Evolutionary conservation across 2,797 vertebrate species (phyloP), one percentile per base, ranked within the genome.

Genomic region (Octomys mimax): DNA sequence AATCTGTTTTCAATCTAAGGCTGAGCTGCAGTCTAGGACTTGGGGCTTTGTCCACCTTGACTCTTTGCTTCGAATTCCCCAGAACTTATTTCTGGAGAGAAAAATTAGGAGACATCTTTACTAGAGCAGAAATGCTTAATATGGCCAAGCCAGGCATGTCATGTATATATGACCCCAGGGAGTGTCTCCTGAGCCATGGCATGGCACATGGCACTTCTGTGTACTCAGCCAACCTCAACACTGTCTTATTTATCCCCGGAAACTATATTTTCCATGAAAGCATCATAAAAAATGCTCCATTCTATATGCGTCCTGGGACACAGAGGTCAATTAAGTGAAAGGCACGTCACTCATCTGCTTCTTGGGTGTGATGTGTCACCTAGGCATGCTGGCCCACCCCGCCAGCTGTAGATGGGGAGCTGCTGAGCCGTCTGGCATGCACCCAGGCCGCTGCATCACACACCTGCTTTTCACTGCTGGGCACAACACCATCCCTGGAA

Each of bases 1-100:
- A 96, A 96, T 70, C 62, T 84, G n/a, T 90, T 96, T 91, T 81
- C 68, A 96, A 84, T 93, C 39, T 28, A 12, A 52, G 89, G 21
- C 46, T 70, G 49, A 87, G 57, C 52, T 79, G 16, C 6, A 61
- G 39, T 42, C 64, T 46, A 84, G 36, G 31, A 70, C 31, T 92
- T 68, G 68, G 6, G 87, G 62, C 84, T 94, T 78, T 57, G 73
- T 82, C 39, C 64, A 68, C 84, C 91, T 82, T 92, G 71, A 64
- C 86, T 92, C 87, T 94, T 93, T 87, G 73, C 80, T 96, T 96
- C 42, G 78, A 87, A 64, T 83, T 54, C 61, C 71, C 33, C 28
- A 33, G 22, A 61, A 70, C 22, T 88, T 16, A 66, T 28, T 89
- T 26, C 52, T 71, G 52, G 73, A 75, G 62, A 93, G 88, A 81